Base-by-base conservation (phyloP, 1,140 invertebrate species). In the Drosophila hydei region DNA sequence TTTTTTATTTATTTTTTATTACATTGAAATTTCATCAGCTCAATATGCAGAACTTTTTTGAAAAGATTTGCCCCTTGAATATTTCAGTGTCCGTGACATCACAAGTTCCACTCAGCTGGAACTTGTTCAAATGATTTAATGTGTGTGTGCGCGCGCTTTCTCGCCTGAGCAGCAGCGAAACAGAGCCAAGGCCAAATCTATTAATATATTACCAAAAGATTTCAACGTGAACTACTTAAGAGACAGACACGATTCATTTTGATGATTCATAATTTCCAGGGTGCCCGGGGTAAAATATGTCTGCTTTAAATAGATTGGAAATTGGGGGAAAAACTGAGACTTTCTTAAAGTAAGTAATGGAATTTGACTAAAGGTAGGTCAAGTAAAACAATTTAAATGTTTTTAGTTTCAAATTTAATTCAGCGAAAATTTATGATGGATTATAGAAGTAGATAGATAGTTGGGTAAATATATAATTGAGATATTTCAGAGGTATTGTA, bases 241-340 rank as follows among this genome's bases (percentile, higher is more conserved):
- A 19, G 9, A 45, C 19, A 4, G 18, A 16, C 48, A 14, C 12
- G 43, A 47, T 42, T 62, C 40, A 9, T 45, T 33, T 12, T 25
- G 60, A 55, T 70, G 67, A 70, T 70, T 70, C 67, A 70, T 63
- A 70, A 70, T 63, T 69, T 48, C 27, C 21, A 48, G 59, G 11
- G 25, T 12, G 21, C 1, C 23, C 6, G 6, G 33, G 27, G n/a
- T 14, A n/a, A 21, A 33, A 14, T 14, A 8, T 19, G 54, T 6
- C 38, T 18, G 19, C 21, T 50, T 30, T 27, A 45, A 59, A 59
- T 59, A 59, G 36, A 27, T 16, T 14, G 12, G 23, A 36, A n/a
- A 33, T 12, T 33, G 30, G 12, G 9, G 9, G 9, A 33, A 33
- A 33, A 11, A 3, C 11, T 6, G 30, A 33, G 30, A 33, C 9